Evolutionary conservation across 2,888 invertebrate species (phyloP).

Genomic region (Pristionchus maxplancki): DNA sequence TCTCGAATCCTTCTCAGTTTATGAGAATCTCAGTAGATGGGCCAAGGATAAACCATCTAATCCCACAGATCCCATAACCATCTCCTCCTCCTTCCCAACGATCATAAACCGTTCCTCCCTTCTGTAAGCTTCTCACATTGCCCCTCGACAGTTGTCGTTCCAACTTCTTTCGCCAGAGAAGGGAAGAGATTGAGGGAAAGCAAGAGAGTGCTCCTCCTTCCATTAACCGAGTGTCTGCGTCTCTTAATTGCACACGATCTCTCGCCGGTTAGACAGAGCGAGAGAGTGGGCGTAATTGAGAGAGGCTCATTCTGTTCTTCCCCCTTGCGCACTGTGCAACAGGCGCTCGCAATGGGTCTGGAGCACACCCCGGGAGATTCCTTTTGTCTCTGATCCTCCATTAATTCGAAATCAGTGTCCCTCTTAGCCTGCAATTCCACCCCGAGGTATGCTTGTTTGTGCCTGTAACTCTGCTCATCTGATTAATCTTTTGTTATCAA

Average conservation of each 20-base stretch:
- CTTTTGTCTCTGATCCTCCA: neutral
- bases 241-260: neutral
- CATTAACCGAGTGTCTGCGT: neutral
- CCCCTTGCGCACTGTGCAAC: constrained; percentile 4
- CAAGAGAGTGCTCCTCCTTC: neutral
- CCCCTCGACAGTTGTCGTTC: neutral
- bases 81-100: neutral
- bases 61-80: neutral
- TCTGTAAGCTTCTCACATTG: constrained; percentile 15
- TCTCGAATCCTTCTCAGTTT: neutral
- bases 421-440: neutral
- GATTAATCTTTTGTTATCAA: neutral
- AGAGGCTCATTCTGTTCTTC: neutral
- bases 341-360: constrained; percentile 6
- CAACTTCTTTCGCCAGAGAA: neutral
- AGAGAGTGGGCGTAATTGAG: neutral
- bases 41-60: neutral
- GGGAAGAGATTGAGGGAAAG: neutral
- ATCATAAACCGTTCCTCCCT: constrained; percentile 27
- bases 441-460: too few relatives aligned
- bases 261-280: neutral
- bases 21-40: neutral
- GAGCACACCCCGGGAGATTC: neutral
- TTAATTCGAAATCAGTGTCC: neutral
- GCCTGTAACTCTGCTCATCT: too few relatives aligned